These are phyloP conservation scores for Harpagifer antarcticus DNA, from an alignment of 2,797 vertebrate genomes.

Conservation along the genomic window DNA sequence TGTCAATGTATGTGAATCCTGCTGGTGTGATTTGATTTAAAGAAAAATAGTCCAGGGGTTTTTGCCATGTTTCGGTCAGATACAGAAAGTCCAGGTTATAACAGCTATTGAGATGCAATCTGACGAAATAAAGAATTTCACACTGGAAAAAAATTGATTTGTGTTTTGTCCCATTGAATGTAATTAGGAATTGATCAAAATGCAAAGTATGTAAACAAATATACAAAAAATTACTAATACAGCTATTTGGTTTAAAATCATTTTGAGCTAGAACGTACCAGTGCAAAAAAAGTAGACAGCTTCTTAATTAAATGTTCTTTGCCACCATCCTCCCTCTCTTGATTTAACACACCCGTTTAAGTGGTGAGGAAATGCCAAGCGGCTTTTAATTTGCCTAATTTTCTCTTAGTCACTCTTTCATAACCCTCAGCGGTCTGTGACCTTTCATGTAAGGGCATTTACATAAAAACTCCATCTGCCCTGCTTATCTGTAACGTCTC, in stretches of 20 bases:
- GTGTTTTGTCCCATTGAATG: too few relatives aligned
- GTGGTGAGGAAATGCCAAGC: conserved; percentile 54
- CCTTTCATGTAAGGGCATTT: conserved; percentile 55
- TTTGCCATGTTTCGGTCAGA: too few relatives aligned
- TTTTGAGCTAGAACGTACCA: not conserved
- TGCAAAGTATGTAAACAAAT: not conserved
- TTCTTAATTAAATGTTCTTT: conserved; percentile 13
- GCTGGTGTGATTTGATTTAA: too few relatives aligned
- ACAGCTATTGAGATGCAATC: not conserved
- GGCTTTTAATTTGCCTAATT: conserved; percentile 51
- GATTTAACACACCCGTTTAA: conserved; percentile 44
- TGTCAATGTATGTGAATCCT: too few relatives aligned
- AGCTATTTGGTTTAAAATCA: not conserved
- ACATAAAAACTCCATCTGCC: conserved; percentile 30
- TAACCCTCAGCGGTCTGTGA: conserved; percentile 45
- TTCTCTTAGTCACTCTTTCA: conserved; percentile 40
- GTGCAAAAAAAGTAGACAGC: not conserved
- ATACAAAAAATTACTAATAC: not conserved
- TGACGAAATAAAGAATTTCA: not conserved
- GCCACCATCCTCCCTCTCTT: not conserved
- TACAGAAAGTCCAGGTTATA: too few relatives aligned
- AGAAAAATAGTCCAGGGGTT: too few relatives aligned
- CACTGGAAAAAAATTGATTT: not conserved
- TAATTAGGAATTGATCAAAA: not conserved
- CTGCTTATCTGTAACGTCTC: conserved; percentile 22